Conservation (phyloP, 2,113 vertebrate species). For the Etheostoma cragini region DNA sequence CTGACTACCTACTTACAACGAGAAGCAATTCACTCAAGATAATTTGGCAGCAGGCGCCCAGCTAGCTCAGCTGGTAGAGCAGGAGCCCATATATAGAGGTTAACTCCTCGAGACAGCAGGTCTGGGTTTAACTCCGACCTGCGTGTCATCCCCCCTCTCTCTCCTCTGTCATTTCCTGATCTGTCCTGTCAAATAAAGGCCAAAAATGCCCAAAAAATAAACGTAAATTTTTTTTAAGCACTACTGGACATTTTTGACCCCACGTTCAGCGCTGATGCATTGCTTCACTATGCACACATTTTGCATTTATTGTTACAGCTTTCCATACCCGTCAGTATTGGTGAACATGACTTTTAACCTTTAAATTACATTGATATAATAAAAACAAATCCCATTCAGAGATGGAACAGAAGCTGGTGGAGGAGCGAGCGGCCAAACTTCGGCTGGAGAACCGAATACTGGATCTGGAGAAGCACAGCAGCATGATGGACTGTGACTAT, state of each 20-base stretch:
- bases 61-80: too few relatives aligned
- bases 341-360: too few relatives aligned
- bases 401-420: constrained; percentile 95
- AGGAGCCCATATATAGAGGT: too few relatives aligned
- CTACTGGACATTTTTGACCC: background rate
- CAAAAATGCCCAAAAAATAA: too few relatives aligned
- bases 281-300: background rate
- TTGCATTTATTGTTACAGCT: background rate
- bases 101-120: too few relatives aligned
- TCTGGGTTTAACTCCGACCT: too few relatives aligned
- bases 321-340: background rate
- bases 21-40: background rate
- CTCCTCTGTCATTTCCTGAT: too few relatives aligned
- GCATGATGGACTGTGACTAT: constrained; percentile 96
- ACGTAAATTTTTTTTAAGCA: too few relatives aligned
- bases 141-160: too few relatives aligned
- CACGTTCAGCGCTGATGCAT: background rate
- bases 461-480: constrained; percentile 95
- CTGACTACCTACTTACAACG: background rate
- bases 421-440: constrained; percentile 92
- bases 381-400: constrained; percentile 79
- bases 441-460: constrained; percentile 93
- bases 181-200: too few relatives aligned
- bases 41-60: too few relatives aligned
- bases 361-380: too few relatives aligned